Base-by-base conservation (phyloP, 92 coral and sea anemone genomes). In the Parazoanthus atlanticus region DNA sequence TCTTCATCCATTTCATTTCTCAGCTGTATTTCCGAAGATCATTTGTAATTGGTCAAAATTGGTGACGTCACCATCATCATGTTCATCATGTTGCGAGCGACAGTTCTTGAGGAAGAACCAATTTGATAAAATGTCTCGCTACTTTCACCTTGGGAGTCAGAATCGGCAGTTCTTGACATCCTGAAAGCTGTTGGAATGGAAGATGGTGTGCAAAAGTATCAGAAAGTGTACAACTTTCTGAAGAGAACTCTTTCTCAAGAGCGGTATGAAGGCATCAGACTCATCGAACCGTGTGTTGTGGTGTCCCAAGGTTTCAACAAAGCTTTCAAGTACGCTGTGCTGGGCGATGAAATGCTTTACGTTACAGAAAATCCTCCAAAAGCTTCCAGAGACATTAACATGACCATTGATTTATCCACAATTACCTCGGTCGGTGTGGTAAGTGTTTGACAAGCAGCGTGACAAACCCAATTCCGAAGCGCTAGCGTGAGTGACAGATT, bases 291-390 rank as follows among this genome's bases (percentile, higher is more conserved):
- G 8, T 97, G 99, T 76, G 96, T 97, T 21, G 92, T 94, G 2
- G 97, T 97, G 25, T 93, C 98, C 7, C 92, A 89, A 65, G 97
- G 94, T 2, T 97, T 94, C 76, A 97, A 97, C 94, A 95, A 93
- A 89, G 86, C 90, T 23, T 97, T 97, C 86, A 94, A 95, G 86
- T 97, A 91, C 89, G 99, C 93, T 32, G 90, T 97, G 23, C 92
- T 97, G 76, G 99, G 98, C 40, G 94, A 92, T 69, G 98, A 97
- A 56, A 90, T 89, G 94, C 91, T 97, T 25, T 97, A 97, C 81
- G 90, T 97, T 43, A 94, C 98, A 31, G 99, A 95, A 76, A 97
- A 97, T 73, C 99, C 99, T 29, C 99, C 99, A 7, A 96, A 89
- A 85, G 30, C 91, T 28, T 79, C 95, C 15, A 97, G 94, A 80